Conservation (phyloP, 2,888 invertebrate genomes). For the Drosophila histrio region DNA sequence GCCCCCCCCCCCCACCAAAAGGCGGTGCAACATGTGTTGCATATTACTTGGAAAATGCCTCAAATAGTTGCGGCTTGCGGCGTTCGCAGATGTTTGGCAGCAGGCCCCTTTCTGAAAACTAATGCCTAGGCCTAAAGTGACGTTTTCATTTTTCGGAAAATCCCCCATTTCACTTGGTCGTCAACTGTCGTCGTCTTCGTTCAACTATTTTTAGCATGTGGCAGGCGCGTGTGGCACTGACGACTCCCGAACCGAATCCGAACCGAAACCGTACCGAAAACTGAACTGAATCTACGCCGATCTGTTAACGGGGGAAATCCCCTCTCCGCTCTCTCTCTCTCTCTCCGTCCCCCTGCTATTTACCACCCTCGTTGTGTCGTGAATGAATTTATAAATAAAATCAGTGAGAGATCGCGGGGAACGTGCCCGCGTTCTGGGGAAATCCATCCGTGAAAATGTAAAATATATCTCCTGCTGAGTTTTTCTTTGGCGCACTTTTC, state of each 20-base stretch:
- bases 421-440: conserved; percentile 66
- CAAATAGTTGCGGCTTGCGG: conserved; percentile 59
- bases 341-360: conserved; percentile 28
- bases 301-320: background rate
- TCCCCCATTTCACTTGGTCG: conserved; percentile 66
- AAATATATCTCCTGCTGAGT: conserved; percentile 78
- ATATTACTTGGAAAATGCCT: conserved; percentile 79
- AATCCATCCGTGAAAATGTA: conserved; percentile 78
- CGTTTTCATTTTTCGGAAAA: conserved; percentile 78
- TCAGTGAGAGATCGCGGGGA: conserved; percentile 39
- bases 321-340: conserved; percentile 32
- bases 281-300: conserved; percentile 1
- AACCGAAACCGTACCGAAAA: conserved; percentile 4
- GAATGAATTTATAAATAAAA: conserved; percentile 79
- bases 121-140: conserved; percentile 71
- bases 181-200: conserved; percentile 19
- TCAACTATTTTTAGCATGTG: conserved; percentile 64
- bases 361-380: conserved; percentile 61
- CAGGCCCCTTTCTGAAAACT: conserved; percentile 43
- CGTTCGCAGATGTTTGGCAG: conserved; percentile 48
- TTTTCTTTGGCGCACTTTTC: conserved; percentile 56
- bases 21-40: conserved; percentile 69
- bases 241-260: conserved; percentile 31
- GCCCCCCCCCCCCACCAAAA: background rate
- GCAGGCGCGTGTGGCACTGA: conserved; percentile 40